Conservation (phyloP, 2,888 invertebrate species). For the Machimus atricapillus region DNA sequence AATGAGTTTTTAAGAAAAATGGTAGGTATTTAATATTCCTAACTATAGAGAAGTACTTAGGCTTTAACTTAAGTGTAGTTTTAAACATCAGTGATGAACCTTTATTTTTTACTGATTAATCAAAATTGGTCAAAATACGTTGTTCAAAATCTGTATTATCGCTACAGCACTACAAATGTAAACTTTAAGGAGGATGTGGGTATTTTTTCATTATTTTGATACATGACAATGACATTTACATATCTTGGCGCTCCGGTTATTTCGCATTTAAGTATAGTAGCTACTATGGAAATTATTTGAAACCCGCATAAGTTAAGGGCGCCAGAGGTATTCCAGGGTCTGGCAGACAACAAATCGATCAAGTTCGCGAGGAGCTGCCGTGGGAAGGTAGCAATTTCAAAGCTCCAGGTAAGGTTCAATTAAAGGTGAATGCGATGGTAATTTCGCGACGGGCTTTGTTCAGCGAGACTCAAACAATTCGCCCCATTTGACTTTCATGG, state of each 20-base stretch:
- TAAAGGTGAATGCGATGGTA: neutral
- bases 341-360: neutral
- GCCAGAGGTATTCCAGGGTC: neutral
- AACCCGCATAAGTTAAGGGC: neutral
- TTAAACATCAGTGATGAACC: too few relatives aligned
- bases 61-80: too few relatives aligned
- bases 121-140: too few relatives aligned
- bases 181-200: too few relatives aligned
- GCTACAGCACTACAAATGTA: too few relatives aligned
- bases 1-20: too few relatives aligned
- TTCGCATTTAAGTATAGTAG: neutral
- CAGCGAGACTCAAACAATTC: neutral
- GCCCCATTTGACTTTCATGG: neutral
- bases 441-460: neutral
- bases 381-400: neutral
- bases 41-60: too few relatives aligned
- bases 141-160: too few relatives aligned
- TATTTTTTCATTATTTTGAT: too few relatives aligned
- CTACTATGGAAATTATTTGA: neutral
- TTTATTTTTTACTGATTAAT: too few relatives aligned
- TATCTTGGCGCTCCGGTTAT: neutral
- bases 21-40: too few relatives aligned
- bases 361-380: neutral
- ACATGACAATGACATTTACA: too few relatives aligned
- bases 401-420: constrained; percentile 18